Evolutionary conservation across 2,113 vertebrate genomes (phyloP).

Genomic region (Daubentonia madagascariensis): DNA sequence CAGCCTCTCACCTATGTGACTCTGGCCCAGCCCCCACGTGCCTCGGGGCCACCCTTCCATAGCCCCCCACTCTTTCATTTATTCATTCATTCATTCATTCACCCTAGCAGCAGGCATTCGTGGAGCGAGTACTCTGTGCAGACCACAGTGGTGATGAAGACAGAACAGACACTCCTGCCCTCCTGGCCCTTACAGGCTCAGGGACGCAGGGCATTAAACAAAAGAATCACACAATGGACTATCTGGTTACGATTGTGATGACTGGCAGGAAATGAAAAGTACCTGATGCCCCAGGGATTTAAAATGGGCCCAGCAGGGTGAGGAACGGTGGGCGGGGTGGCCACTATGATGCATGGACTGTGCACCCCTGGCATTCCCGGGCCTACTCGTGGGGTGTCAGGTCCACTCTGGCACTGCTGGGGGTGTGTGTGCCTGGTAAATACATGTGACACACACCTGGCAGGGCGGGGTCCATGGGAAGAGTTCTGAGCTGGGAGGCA

Average conservation of each 20-base stretch:
- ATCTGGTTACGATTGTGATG: not conserved
- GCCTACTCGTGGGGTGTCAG: not conserved
- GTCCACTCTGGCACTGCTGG: too few species aligned
- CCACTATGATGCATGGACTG: not conserved
- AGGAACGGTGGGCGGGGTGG: not conserved
- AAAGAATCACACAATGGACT: not conserved
- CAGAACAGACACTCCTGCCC: not conserved
- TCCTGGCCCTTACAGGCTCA: not conserved
- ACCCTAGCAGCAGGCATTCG: not conserved
- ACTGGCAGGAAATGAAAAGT: not conserved
- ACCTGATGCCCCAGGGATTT: not conserved
- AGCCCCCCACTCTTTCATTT: too few species aligned
- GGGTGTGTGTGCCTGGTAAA: not conserved
- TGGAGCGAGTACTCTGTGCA: too few species aligned
- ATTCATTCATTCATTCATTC: not conserved
- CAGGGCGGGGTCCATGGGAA: accelerated
- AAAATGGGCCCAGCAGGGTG: accelerated
- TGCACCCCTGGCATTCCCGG: too few species aligned
- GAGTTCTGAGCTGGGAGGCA: not conserved
- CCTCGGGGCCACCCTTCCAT: not conserved
- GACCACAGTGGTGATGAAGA: not conserved
- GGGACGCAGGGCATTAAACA: not conserved
- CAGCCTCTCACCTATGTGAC: not conserved
- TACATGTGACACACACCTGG: not conserved
- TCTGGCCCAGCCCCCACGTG: not conserved